phyloP scores from a whole-genome alignment of 2,888 invertebrate species.

The Acleris holmiana region DNA sequence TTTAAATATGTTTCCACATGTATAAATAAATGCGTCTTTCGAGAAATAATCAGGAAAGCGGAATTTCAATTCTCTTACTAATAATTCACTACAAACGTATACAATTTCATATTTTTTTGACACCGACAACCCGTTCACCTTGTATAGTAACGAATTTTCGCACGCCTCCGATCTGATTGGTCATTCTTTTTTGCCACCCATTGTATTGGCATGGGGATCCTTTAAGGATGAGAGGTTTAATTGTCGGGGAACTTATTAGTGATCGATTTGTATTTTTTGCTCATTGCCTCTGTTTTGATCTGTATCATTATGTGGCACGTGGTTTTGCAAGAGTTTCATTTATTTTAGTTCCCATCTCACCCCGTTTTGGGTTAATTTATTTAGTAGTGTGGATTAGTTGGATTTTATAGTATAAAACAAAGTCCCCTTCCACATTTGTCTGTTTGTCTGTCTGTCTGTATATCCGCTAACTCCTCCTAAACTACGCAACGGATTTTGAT shows the following conservation, averaged over 20 bases:
- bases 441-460: no score
- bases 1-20: no score
- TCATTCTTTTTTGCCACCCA: conserved; percentile 50
- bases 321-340: no score
- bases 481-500: no score
- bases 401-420: no score
- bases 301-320: no score
- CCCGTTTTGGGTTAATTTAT: no score
- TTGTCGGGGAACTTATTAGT: conserved; percentile 9
- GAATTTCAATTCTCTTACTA: conserved; percentile 20
- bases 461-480: no score
- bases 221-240: conserved; percentile 35
- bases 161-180: conserved; percentile 59
- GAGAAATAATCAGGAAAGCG: conserved; percentile 2
- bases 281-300: not conserved
- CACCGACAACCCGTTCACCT: conserved; percentile 68
- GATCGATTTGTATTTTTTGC: conserved; percentile 7
- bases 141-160: conserved; percentile 74
- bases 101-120: conserved; percentile 51
- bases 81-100: conserved; percentile 50
- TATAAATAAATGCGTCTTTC: no score
- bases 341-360: no score
- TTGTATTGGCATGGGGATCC: conserved; percentile 40
- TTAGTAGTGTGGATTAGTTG: no score
- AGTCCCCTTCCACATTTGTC: no score